Evolutionary conservation across 2,888 invertebrate genomes (phyloP).

Genomic region (Chaitophorus viminalis): DNA sequence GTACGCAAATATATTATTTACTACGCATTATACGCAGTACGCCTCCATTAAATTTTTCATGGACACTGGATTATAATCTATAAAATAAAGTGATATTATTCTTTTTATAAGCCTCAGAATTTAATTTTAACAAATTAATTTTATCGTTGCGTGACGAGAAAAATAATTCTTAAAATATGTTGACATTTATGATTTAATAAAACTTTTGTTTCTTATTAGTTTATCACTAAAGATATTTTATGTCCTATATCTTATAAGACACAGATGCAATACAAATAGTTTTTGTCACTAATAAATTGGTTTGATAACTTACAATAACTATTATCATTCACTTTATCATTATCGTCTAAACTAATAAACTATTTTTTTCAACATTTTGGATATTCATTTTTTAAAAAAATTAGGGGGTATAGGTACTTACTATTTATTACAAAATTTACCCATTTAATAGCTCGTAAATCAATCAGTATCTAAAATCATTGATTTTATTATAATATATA

Average conservation of each 20-base stretch:
- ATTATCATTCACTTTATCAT: not conserved
- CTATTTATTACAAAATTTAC: not conserved
- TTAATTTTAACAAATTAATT: not conserved
- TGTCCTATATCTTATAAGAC: not conserved
- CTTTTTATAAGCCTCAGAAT: too few relatives aligned
- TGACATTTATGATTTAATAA: not conserved
- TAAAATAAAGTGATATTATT: too few relatives aligned
- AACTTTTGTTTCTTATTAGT: not conserved
- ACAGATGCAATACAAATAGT: not conserved
- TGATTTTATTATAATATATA: too few relatives aligned
- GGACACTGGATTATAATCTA: too few relatives aligned
- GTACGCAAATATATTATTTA: too few relatives aligned
- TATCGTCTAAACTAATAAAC: not conserved
- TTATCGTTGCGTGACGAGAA: not conserved
- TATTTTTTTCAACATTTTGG: not conserved
- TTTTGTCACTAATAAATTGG: not conserved
- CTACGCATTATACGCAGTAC: too few relatives aligned
- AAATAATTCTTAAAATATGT: not conserved
- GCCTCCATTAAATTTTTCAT: too few relatives aligned
- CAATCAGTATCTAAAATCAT: not conserved
- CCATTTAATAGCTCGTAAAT: not conserved
- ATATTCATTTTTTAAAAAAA: too few relatives aligned
- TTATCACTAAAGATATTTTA: not conserved
- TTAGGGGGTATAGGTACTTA: too few relatives aligned
- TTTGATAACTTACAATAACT: not conserved